Evolutionary conservation across 2,113 vertebrate genomes (phyloP), one percentile per base, ranked within the genome.

Genomic region (Hydrolagus affinis): DNA sequence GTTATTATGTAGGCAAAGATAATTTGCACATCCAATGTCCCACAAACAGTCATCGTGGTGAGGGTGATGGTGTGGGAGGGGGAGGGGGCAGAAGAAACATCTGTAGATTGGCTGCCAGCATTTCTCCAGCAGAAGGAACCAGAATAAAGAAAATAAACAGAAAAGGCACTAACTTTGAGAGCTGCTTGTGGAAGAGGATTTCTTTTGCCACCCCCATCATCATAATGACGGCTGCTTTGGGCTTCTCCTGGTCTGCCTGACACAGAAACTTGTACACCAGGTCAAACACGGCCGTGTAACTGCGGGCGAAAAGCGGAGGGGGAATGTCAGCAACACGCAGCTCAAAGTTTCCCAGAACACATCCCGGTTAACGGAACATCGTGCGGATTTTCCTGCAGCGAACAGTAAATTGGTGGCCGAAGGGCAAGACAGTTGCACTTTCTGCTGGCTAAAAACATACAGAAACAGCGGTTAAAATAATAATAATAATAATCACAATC

Each of bases 141-240:
- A 44, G n/a, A n/a, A n/a, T n/a, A n/a, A 77, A 60, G 25, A 30
- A 83, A 66, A 19, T 25, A 83, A 66, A 66, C 8, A 83, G 30
- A 83, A 56, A 6, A 14, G 21, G 28, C 86, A 87, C 88, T 85
- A 90, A 96, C 94, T 88, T 62, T 4, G 88, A 3, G 9, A 88
- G 86, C 19, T 90, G 87, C 32, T 89, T 91, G 88, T 96, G 95
- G 56, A 25, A 30, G 0, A 91, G 56, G 21, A 96, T 91, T 57
- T 91, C 88, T 85, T 89, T 91, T 12, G 92, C 90, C 8, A 92
- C 92, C 71, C 94, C 95, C 44, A 97, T 91, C 72, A 93, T 86
- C 94, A 95, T 92, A 70, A 96, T 86, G 28, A 92, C 92, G 10
- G 92, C 90, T 15, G 92, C 90, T 90, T 92, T 94, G 19, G 89